Conservation (phyloP, 2,797 vertebrate genomes). For the Neopelma chrysocephalum region DNA sequence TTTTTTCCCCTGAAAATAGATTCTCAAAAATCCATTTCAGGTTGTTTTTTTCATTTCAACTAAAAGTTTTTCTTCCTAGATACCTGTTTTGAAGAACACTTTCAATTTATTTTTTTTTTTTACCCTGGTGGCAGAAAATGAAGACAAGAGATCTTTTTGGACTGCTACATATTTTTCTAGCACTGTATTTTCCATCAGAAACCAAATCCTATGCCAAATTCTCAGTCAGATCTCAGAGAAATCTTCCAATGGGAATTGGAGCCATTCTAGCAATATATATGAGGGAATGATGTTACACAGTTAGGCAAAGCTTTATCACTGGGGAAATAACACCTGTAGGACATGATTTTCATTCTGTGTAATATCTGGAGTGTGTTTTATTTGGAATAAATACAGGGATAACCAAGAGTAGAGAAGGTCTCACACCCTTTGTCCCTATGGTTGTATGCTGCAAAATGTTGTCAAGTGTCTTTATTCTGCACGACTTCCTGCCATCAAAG, state of each 20-base stretch:
- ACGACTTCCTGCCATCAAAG: neutral
- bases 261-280: neutral
- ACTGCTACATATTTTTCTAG: neutral
- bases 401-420: neutral
- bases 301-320: neutral
- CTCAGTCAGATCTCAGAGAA: neutral
- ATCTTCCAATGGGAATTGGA: neutral
- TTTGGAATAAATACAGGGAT: neutral
- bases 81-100: neutral
- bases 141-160: neutral
- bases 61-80: neutral
- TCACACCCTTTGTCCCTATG: neutral
- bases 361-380: neutral
- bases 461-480: neutral
- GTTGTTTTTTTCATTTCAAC: neutral
- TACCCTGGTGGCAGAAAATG: neutral
- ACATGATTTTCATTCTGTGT: neutral
- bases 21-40: neutral
- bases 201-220: neutral
- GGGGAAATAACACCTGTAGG: neutral
- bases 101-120: neutral
- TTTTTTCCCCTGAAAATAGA: neutral
- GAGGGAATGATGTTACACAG: neutral
- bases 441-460: neutral
- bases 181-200: neutral